Base-by-base conservation (phyloP, 2,888 invertebrate genomes). In the Caenorhabditis sp. region DNA sequence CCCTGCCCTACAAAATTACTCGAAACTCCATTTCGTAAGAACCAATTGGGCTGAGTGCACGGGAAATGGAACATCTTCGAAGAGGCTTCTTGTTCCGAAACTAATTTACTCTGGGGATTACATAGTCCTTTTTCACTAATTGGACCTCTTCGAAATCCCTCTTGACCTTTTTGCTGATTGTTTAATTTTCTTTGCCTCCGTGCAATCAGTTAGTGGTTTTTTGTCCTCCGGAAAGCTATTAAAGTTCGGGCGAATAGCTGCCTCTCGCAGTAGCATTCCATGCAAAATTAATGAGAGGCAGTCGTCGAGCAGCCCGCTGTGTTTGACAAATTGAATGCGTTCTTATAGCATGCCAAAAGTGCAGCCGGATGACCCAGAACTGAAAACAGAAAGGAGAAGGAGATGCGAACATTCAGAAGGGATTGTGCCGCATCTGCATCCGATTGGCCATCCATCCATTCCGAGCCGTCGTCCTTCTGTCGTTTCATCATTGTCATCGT, bases 221-320 rank as follows among this genome's bases (percentile, higher is more conserved):
- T 63, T 52, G 41, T 32, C 63, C 63, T 35, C 53, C 52, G 53
- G 55, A 46, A 50, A 65, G 35, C 65, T 15, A 46, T 65, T 46
- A 39, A 48, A 66, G 46, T 66, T 56, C 46, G 17, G 24, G 26
- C 20, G 30, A 43, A 41, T 63, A 35, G 22, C 32, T 53, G 13
- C 2, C 5, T 32, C 8, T 15, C 45, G 22, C 26, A 24, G 22
- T 17, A 11, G 17, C 46, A 66, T 48, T 66, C 55, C 55, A 66
- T 66, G 46, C 65, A 66, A 66, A 56, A 48, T 66, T 56, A 48
- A 66, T 55, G 55, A 43, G 32, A 41, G 5, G 17, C 43, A 13
- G 20, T 5, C n/a, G n/a, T n/a, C 27, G n/a, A 26, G 11, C 35
- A 20, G 15, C 32, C 22, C 7, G 32, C 8, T n/a, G 53, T 35